Evolutionary conservation across 2,888 invertebrate genomes (phyloP).

Genomic region (Tubulanus polymorphus): DNA sequence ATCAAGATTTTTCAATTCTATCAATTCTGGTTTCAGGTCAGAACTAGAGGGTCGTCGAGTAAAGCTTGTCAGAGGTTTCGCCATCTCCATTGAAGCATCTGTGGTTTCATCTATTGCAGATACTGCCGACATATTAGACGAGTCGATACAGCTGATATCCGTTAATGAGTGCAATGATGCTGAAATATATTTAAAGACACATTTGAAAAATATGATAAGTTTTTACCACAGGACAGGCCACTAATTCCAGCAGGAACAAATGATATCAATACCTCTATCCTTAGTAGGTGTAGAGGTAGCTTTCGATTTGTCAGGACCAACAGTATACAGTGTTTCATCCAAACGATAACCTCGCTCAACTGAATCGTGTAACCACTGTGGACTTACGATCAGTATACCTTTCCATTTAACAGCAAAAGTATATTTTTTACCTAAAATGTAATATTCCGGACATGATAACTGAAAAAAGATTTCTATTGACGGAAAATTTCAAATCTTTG

Average conservation of each 20-base stretch:
- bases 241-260: too few species aligned
- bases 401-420: constrained; percentile 60
- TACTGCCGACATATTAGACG: constrained; percentile 28
- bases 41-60: too few species aligned
- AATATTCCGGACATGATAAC: too few species aligned
- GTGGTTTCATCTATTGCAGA: constrained; percentile 38
- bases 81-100: too few species aligned
- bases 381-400: constrained; percentile 68
- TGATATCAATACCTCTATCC: too few species aligned
- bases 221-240: too few species aligned
- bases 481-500: neutral
- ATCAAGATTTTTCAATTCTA: too few species aligned
- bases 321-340: constrained; percentile 34
- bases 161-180: constrained; percentile 14
- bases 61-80: too few species aligned
- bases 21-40: too few species aligned
- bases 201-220: neutral
- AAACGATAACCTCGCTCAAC: constrained; percentile 61
- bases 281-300: constrained; percentile 9
- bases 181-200: neutral
- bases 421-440: constrained; percentile 66
- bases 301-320: constrained; percentile 10
- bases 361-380: constrained; percentile 75
- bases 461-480: neutral
- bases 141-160: constrained; percentile 34